Base-by-base conservation (phyloP, 2,797 vertebrate genomes). In the Rhabdophis nuchalis region DNA sequence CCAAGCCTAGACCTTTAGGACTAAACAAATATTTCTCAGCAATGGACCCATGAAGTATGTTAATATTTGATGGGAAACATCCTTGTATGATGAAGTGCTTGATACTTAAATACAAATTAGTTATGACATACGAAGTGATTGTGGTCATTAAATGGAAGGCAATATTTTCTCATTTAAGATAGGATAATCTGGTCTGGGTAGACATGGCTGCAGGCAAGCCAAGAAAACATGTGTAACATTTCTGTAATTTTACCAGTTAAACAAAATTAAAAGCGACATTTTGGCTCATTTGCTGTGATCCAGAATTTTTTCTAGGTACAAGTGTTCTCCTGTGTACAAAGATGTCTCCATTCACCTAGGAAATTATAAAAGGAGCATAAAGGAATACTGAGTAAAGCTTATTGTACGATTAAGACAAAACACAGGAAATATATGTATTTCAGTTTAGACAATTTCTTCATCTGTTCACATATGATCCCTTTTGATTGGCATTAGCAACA, bases 71-170 rank as follows among this genome's bases (percentile, higher is more conserved):
- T 93, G 54, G 94, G 96, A 94, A 95, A 88, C 94, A 96, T 96
- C 95, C 61, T 77, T 90, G 46, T 58, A 95, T 95, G 94, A 95
- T 95, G 92, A 94, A 96, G 91, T 92, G 20, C 92, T 95, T 95
- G 94, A 95, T 93, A 93, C 89, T 92, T 32, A 54, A 77, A 72
- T 87, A 91, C 93, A 95, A 96, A 95, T 82, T 18, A 90, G 94
- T 96, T 94, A 46, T 93, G 89, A 90, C 92, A 90, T 88, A 91
- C 91, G 94, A 95, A 93, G 91, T 89, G 93, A 93, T 96, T 96
- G 91, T 87, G 87, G 93, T 94, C 95, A 93, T 90, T 97, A 96
- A 97, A 91, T 93, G 94, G 93, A 96, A 96, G 95, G 94, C 91
- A 96, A 93, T 85, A 85, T 93, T 95, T 95, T 96, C 86, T 87